phyloP scores from a whole-genome alignment of 2,888 invertebrate species.

The Pristionchus entomophagus region DNA sequence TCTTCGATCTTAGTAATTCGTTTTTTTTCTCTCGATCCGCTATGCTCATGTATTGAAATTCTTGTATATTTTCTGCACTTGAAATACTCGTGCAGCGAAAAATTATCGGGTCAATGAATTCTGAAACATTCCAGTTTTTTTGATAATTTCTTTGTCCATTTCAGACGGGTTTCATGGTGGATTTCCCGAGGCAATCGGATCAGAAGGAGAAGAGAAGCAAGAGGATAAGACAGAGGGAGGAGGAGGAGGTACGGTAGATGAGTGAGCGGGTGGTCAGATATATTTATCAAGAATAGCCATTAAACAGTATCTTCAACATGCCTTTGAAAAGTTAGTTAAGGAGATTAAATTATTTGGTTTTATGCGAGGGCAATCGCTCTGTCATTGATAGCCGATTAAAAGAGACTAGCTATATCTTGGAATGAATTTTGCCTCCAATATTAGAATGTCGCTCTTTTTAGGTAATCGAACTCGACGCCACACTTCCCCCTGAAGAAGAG shows the following conservation, averaged over 20 bases:
- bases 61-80: not conserved
- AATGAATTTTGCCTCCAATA: too few relatives aligned
- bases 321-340: too few relatives aligned
- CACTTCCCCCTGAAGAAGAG: not conserved
- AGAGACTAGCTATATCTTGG: too few relatives aligned
- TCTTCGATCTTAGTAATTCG: not conserved
- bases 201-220: constrained; percentile 14
- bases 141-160: not conserved
- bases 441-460: not conserved
- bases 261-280: too few relatives aligned
- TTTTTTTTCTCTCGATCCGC: not conserved
- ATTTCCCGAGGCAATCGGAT: not conserved
- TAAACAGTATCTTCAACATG: too few relatives aligned
- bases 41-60: not conserved
- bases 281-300: too few relatives aligned
- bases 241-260: not conserved
- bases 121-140: not conserved
- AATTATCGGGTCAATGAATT: not conserved
- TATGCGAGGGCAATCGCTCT: too few relatives aligned
- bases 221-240: too few relatives aligned
- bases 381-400: too few relatives aligned
- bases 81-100: not conserved
- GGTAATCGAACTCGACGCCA: not conserved
- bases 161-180: not conserved
- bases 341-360: too few relatives aligned